Base-by-base conservation (phyloP, 53 echinoderm and acorn worm species). In the Arbacia lixula region DNA sequence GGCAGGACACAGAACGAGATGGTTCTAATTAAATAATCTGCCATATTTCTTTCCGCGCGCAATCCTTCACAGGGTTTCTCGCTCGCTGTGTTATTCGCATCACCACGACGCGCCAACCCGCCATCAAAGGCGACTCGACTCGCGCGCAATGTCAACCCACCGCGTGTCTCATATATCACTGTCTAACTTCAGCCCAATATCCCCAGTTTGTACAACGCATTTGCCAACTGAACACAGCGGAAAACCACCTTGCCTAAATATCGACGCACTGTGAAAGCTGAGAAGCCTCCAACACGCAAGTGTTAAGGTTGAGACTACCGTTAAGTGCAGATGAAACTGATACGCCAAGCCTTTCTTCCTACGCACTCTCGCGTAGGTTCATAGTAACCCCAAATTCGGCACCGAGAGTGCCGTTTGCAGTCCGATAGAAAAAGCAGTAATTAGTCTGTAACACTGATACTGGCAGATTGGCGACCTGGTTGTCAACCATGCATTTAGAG, bases 151-250 rank as follows among this genome's bases (percentile, higher is more conserved):
- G 19, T 12, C 19, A 36, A 17, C 66, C 6, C 6, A 37, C 38
- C 22, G 6, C 9, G 30, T 21, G 50, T 43, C 71, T 49, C 71
- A 43, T 71, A 75, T 75, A 75, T 75, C 75, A 75, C 19, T 75
- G 75, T 75, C 75, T 53, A 52, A 75, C 75, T 75, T 75, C 75
- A 75, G 54, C 29, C 32, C 28, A 53, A 54, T 36, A 38, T 19
- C 54, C 12, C 54, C 30, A 6, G 75, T 75, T 75, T 75, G 75
- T 75, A 34, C 75, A 75, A 75, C 75, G 54, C 75, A n/a, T 34
- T 75, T 71, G 71, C 46, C 71, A 37, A 66, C 37, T 66, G 66
- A 66, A 66, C 36, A 24, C 38, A 66, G 36, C 66, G 38, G 37
- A 6, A 38, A 66, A 38, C 37, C 36, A 36, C 66, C 36, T 66